A percentile compares a stretch with the other conserved stretches of the same genome.
Conservation (phyloP, 1,140 invertebrate genomes). For the Belonocnema kinseyi region DNA sequence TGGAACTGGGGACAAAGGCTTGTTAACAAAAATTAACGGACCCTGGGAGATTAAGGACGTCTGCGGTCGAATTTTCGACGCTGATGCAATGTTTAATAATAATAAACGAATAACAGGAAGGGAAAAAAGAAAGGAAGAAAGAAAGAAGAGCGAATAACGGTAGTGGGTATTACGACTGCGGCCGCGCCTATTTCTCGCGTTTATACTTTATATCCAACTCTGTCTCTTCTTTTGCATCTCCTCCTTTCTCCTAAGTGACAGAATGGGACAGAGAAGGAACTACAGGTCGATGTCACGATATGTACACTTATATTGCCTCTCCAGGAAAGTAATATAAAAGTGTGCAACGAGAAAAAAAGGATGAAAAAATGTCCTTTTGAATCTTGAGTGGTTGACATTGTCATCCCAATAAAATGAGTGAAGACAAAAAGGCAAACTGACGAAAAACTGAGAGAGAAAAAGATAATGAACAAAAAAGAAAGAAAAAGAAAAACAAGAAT, state of each 20-base stretch:
- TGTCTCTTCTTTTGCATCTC: slow-evolving; percentile 5
- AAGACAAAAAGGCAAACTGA: neutral
- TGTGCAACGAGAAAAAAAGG: neutral
- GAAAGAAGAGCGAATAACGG: slow-evolving; percentile 44
- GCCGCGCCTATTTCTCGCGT: slow-evolving; percentile 50
- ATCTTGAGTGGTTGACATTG: neutral
- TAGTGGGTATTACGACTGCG: slow-evolving; percentile 42
- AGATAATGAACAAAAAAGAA: neutral
- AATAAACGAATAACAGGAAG: slow-evolving; percentile 15
- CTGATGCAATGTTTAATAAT: neutral
- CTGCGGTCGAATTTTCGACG: neutral
- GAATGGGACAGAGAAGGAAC: slow-evolving; percentile 14
- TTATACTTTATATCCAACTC: slow-evolving; percentile 33
- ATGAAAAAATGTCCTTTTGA: neutral
- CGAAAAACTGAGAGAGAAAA: neutral
- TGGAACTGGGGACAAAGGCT: neutral
- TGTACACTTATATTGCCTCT: neutral
- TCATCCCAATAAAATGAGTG: neutral
- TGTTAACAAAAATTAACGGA: neutral
- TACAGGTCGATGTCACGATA: slow-evolving; percentile 26
- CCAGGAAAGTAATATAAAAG: neutral
- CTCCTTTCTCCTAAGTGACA: neutral
- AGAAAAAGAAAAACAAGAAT: neutral
- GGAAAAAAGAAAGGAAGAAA: slow-evolving; percentile 40
- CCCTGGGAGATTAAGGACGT: neutral